Evolutionary conservation across 2,113 vertebrate genomes (phyloP).

Genomic region (Apodemus sylvaticus): DNA sequence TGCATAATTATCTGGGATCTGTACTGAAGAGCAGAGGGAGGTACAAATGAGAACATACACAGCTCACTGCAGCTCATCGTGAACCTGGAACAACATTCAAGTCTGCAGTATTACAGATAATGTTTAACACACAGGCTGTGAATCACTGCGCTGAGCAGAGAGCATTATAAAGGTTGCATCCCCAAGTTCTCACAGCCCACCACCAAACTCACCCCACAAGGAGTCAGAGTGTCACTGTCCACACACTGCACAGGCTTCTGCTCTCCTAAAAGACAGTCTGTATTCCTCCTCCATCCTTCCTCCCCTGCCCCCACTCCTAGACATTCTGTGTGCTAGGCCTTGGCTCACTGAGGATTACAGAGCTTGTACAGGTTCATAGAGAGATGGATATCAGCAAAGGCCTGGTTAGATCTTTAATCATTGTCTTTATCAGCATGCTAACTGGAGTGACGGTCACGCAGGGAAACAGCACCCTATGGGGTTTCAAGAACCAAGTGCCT

Average conservation of each 20-base stretch:
- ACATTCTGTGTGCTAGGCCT: not conserved
- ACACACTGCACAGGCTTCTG: not conserved
- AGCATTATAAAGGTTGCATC: fast-evolving
- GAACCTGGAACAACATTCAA: not conserved
- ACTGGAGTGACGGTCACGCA: not conserved
- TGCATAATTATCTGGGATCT: not conserved
- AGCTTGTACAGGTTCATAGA: not conserved
- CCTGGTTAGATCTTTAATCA: conserved; percentile 12
- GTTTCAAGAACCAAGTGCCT: conserved; percentile 42
- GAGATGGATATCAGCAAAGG: not conserved
- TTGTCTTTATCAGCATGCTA: conserved; percentile 33
- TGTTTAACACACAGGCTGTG: not conserved
- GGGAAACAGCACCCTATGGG: not conserved
- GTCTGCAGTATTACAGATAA: not conserved
- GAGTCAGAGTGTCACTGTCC: fast-evolving
- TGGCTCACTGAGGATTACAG: not conserved
- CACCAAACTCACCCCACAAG: not conserved
- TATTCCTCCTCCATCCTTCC: not conserved
- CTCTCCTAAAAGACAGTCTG: not conserved
- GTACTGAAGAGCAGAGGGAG: not conserved
- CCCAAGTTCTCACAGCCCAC: no score
- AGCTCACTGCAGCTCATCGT: not conserved
- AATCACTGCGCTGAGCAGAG: not conserved
- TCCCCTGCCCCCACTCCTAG: not conserved
- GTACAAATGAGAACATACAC: not conserved